These are phyloP conservation scores for Neolamprologus cancellatus DNA, from an alignment of 2,113 vertebrate species.

Conservation along the genomic window DNA sequence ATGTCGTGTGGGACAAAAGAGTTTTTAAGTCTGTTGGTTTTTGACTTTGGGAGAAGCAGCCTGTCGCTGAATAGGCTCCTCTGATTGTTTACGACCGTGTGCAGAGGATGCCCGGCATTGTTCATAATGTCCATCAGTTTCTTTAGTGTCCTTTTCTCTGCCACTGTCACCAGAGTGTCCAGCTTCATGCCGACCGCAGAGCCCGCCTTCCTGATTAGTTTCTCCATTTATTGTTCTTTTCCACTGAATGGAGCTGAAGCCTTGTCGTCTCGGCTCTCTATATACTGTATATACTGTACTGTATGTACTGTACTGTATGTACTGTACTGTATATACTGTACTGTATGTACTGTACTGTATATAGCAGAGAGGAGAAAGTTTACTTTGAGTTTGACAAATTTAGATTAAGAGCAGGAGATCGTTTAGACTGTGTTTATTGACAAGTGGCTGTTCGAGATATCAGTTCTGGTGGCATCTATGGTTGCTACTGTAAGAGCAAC, in stretches of 20 bases:
- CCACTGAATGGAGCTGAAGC: background rate
- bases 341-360: background rate
- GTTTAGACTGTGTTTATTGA: background rate
- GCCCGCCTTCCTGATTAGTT: no score
- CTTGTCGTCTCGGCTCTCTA: background rate
- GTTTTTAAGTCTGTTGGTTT: no score
- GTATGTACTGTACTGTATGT: no score
- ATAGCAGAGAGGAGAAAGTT: background rate
- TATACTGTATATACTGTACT: background rate
- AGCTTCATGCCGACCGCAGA: no score
- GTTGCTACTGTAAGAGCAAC: background rate
- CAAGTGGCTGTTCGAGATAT: background rate
- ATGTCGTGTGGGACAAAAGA: no score
- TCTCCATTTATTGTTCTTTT: background rate
- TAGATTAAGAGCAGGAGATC: background rate
- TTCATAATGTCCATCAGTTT: no score
- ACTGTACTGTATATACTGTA: background rate
- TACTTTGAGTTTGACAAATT: background rate
- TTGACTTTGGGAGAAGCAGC: no score
- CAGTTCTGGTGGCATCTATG: background rate
- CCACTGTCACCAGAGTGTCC: no score
- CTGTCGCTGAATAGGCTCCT: no score
- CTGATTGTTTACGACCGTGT: no score
- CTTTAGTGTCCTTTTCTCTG: no score
- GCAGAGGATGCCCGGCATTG: no score